Base-by-base conservation (phyloP, 2,888 invertebrate species). In the Lysandra coridon region DNA sequence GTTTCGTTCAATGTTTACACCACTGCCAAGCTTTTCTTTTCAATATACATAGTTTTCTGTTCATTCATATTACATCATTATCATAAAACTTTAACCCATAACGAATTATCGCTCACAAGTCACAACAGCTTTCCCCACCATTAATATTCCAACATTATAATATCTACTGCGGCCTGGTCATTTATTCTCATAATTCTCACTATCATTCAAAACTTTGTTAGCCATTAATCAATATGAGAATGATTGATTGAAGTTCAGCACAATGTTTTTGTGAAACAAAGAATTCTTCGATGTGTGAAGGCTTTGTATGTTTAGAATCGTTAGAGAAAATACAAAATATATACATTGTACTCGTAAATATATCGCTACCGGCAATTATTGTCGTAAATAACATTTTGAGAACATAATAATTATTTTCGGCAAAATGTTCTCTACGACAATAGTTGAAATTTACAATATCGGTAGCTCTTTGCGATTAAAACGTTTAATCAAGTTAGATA, bases 141-240 rank as follows among this genome's bases (percentile, higher is more conserved):
- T 69, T 69, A 69, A 69, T 69, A 69, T 69, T 69, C 69, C 69
- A 33, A 69, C 33, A 69, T 69, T 69, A 69, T 69, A 14, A 69
- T 69, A 14, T 69, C 69, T 69, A 69, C 69, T 69, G 33, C 10
- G 33, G 33, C 33, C 69, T 17, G 69, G 69, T 37, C 69, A 1
- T 69, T 69, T 37, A 69, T 69, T 69, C 69, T 69, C 33, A 69
- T 69, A 69, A 69, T 69, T 69, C 69, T 37, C 69, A 69, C 33
- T 69, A 69, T 69, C 69, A 69, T 69, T 37, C 69, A 69, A 69
- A 69, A 69, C 33, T 69, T 69, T 69, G 69, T 37, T 37, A 17
- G 69, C 69, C 33, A 69, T 69, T 69, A 69, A 69, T 69, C 69
- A 69, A 69, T 69, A 69, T 17, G 2, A 69, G 69, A 33, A 69